Evolutionary conservation across 2,113 vertebrate species (phyloP), one percentile per base, ranked within the genome.

Genomic region (Egretta garzetta): DNA sequence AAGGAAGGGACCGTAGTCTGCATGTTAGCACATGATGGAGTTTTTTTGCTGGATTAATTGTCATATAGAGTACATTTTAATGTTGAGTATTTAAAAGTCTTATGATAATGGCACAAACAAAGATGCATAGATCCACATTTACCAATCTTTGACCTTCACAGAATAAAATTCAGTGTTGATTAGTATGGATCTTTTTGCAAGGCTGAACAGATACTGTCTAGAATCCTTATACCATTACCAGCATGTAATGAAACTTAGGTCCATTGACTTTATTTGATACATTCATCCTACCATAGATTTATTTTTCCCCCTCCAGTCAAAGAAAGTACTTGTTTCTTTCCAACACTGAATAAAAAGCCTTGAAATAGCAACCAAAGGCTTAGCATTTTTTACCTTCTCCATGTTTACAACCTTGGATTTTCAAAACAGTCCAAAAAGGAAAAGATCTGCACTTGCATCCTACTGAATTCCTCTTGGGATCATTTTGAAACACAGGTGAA

Each of bases 401-500:
- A 0, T 63, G 16, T 88, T 80, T 74, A 12, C 53, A 72, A 72
- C 12, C 39, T 85, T 90, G 49, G 30, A 30, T 89, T 93, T 95
- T 91, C 73, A 87, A 80, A 95, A 60, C 16, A 66, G 24, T 88
- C 26, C 39, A 68, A 60, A 89, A 92, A n/a, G 8, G 27, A 28
- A 86, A 73, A 76, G 50, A 5, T 75, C 68, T 72, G 28, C 43
- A 28, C 28, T 37, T 70, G 73, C 91, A 89, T 89, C 64, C 24
- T 63, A 16, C 56, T 85, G 39, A 75, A 60, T 96, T 87, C 33
- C 73, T 79, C 52, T 88, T 63, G 60, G 30, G 64, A 92, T 86
- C 35, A 18, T 23, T 87, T 91, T 75, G 64, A 92, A 84, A 71
- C 50, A 32, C 28, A n/a, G 35, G 21, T 91, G 86, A 74, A 95